Evolutionary conservation across 2,888 invertebrate species (phyloP), one percentile per base, ranked within the genome.

Genomic region (Siphonodentalium dalli): DNA sequence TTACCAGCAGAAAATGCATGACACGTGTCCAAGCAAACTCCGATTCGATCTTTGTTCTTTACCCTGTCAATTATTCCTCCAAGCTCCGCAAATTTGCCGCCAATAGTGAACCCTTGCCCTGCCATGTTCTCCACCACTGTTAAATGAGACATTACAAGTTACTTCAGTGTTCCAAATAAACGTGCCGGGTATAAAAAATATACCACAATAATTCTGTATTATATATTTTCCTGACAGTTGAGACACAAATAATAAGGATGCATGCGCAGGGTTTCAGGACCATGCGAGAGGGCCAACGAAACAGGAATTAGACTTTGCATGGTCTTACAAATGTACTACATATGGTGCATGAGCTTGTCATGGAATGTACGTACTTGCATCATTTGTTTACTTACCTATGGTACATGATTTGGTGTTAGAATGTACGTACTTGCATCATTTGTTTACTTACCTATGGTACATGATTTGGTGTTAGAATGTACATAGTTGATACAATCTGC

Each of bases 21-120:
- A 55, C 83, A 83, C 0, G 83, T 83, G 58, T 83, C 83, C 24
- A 83, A 68, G 65, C 83, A 84, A 8, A 83, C 79, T 3, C 83
- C 83, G 23, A 84, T 66, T n/a, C 83, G 64, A 2, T 65, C 59
- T 54, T 81, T 79, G 63, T 82, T 71, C 20, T 74, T 65, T 11
- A 83, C 78, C 28, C 46, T 41, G 34, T 74, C 72, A 28, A 83
- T 81, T 50, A 83, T 82, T 23, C 54, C 58, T 26, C 63, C 54
- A 42, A 83, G 60, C 53, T 83, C 82, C 42, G 72, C 72, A 63
- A 83, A 83, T n/a, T 66, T 75, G 6, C 82, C 81, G 5, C 83
- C 83, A 18, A 83, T 65, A 20, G 81, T 80, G 56, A 75, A 63
- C 0, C 82, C 82, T 55, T 82, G 80, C 26, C 80, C 71, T 43